phyloP scores from a whole-genome alignment of 2,113 vertebrate species.

The Oryzias melastigma region DNA sequence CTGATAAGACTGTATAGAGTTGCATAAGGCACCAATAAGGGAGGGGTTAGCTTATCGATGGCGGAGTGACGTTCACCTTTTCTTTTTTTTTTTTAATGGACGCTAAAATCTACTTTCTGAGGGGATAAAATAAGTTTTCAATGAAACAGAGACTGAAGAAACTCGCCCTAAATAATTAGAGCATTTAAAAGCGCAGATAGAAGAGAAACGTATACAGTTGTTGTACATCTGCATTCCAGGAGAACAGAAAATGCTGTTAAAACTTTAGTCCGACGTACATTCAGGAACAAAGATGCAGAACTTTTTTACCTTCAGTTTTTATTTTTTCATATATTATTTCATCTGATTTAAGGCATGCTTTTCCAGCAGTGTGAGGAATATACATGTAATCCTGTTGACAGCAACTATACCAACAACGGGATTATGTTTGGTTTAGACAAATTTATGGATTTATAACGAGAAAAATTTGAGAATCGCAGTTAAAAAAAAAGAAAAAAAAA shows the following conservation, averaged over 20 bases:
- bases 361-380: slow-evolving; percentile 7
- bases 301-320: not conserved
- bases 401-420: not conserved
- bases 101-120: not conserved
- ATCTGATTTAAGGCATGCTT: slow-evolving; percentile 18
- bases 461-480: too few relatives aligned
- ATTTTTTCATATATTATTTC: slow-evolving; percentile 8
- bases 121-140: not conserved
- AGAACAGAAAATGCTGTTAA: slow-evolving; percentile 46
- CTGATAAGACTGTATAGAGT: slow-evolving; percentile 60
- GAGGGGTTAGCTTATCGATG: slow-evolving; percentile 82
- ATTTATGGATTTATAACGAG: too few relatives aligned
- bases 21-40: slow-evolving; percentile 89
- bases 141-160: slow-evolving; percentile 3
- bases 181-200: slow-evolving; percentile 17
- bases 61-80: slow-evolving; percentile 33
- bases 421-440: not conserved
- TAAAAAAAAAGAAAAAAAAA: too few relatives aligned
- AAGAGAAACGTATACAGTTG: slow-evolving; percentile 25
- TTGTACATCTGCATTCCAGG: slow-evolving; percentile 39
- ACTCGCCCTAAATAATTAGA: slow-evolving; percentile 30
- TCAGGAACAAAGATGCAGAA: slow-evolving; percentile 10
- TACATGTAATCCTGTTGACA: not conserved
- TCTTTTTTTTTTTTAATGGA: too few relatives aligned
- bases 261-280: slow-evolving; percentile 48